These are phyloP conservation scores for Flabesymbios commensalis DNA, from an alignment of 2,888 invertebrate genomes.

Conservation along the genomic window DNA sequence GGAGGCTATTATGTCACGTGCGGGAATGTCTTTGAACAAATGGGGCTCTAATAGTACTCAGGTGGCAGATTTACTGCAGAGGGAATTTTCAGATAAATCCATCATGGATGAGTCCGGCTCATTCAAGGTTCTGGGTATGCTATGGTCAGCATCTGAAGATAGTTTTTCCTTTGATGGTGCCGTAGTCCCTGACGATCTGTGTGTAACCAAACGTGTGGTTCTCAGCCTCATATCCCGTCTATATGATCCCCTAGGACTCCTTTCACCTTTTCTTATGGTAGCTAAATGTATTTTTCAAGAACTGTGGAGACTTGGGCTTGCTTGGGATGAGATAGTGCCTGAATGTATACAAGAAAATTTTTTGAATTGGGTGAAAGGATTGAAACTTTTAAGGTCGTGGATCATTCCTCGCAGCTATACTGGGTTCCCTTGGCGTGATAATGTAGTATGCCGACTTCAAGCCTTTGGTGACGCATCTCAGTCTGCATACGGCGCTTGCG, in stretches of 20 bases:
- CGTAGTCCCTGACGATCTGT: background rate
- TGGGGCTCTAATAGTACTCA: constrained; percentile 23
- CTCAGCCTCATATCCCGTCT: constrained; percentile 38
- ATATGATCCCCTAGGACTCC: constrained; percentile 49
- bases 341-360: no score
- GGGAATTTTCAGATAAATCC: no score
- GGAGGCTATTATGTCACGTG: background rate
- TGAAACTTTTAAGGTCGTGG: no score
- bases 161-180: constrained; percentile 19
- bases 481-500: background rate
- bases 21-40: constrained; percentile 16
- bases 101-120: no score
- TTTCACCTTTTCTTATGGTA: constrained; percentile 36
- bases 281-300: constrained; percentile 43
- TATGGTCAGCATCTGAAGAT: constrained; percentile 26
- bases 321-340: constrained; percentile 42
- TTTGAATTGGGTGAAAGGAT: no score
- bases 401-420: no score
- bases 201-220: no score
- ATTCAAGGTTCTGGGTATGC: constrained; percentile 30
- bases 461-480: constrained; percentile 7
- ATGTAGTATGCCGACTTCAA: no score
- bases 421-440: no score
- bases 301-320: constrained; percentile 38
- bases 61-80: no score